phyloP scores from a whole-genome alignment of 1,140 invertebrate species.

The Papilio glaucus region DNA sequence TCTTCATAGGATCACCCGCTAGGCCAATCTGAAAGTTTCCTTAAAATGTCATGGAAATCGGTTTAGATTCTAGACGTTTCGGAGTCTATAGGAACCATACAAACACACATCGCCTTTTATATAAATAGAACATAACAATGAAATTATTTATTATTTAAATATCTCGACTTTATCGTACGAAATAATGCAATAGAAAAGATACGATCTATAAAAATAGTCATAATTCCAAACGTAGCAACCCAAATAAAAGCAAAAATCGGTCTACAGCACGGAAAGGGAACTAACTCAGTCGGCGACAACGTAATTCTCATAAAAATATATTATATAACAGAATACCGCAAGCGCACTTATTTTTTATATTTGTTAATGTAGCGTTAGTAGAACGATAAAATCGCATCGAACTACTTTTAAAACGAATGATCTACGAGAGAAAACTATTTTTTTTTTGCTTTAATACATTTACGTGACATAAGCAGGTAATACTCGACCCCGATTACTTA shows the following conservation, averaged over 20 bases:
- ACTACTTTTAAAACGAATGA: neutral
- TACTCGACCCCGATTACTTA: neutral
- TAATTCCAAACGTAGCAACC: neutral
- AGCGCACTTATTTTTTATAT: neutral
- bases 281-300: neutral
- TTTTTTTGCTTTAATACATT: neutral
- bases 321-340: neutral
- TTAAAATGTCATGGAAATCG: too few species aligned
- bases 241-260: neutral
- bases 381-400: neutral
- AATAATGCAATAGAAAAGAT: neutral
- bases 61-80: too few species aligned
- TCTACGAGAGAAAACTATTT: neutral
- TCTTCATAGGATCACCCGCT: too few species aligned
- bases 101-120: too few species aligned
- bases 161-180: neutral
- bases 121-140: neutral
- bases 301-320: constrained; percentile 12
- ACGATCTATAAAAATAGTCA: neutral
- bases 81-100: too few species aligned
- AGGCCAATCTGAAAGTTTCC: too few species aligned
- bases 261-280: neutral
- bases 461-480: neutral
- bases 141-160: neutral
- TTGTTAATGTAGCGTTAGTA: neutral